phyloP scores from a whole-genome alignment of 2,113 vertebrate species.

The Corythaixoides concolor region DNA sequence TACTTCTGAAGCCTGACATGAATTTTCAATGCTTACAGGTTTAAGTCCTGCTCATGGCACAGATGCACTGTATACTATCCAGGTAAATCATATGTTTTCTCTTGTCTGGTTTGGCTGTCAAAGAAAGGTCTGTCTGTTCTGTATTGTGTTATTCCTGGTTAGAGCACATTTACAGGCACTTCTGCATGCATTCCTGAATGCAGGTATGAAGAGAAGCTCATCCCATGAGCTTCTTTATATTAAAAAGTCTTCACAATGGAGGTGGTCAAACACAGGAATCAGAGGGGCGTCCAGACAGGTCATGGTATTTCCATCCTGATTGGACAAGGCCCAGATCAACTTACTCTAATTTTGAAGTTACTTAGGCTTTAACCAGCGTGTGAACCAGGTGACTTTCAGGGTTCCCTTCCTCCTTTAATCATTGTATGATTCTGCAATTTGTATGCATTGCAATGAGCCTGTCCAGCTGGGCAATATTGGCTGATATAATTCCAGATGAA shows the following conservation, averaged over 20 bases:
- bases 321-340: background rate
- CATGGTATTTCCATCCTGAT: background rate
- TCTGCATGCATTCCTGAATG: background rate
- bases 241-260: background rate
- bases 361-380: background rate
- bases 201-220: background rate
- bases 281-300: background rate
- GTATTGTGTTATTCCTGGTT: background rate
- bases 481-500: background rate
- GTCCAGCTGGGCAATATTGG: background rate
- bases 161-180: background rate
- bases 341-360: background rate
- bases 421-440: background rate
- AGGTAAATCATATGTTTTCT: background rate
- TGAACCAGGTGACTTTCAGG: background rate
- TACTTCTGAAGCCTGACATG: background rate
- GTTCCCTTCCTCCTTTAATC: background rate
- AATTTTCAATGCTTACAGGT: background rate
- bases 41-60: background rate
- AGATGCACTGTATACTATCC: background rate
- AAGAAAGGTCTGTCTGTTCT: background rate
- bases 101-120: background rate
- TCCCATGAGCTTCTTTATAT: no score
- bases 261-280: background rate
- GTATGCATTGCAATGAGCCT: background rate